Evolutionary conservation across 2,888 invertebrate species (phyloP), one percentile per base, ranked within the genome.

Genomic region (Dasysyrphus tricinctus): DNA sequence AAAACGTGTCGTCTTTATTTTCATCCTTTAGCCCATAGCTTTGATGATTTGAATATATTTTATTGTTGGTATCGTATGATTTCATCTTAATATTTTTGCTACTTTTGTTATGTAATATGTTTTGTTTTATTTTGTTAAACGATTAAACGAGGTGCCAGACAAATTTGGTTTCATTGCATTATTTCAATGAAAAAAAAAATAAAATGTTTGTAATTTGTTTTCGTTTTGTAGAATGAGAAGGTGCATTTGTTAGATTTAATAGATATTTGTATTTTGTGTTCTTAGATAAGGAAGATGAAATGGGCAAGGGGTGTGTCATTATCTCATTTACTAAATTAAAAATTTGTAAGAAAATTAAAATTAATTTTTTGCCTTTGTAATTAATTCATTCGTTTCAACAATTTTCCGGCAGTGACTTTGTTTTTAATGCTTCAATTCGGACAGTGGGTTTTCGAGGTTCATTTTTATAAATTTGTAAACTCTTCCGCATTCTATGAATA

Each of bases 381-480:
- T 29, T 77, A 47, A 82, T 82, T 78, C 69, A 83, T 83, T 75
- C 29, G 9, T 80, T 75, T 83, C 80, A 72, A 65, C 83, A 83
- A 83, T 83, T 75, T 79, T 69, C 69, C 69, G 82, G 47, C 37
- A 75, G 75, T 74, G 80, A 75, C 54, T 69, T 34, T 65, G 29
- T 32, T 6, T 69, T 37, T 24, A 32, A 70, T 39, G 61, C 47
- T 49, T 67, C 51, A 57, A 0, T 73, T 54, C 47, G 37, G 49
- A 37, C 44, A n/a, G 51, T 44, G 24, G 24, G 42, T 32, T 57
- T 47, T 75, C 32, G 39, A 54, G 73, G 59, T 34, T 59, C 51
- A 81, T 77, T 70, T 74, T 74, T 69, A 32, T 32, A 32, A 67
- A 24, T 2, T 24, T 24, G 3, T 34, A 37, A 63, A 37, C 19